Conservation (phyloP, 2,888 invertebrate species). For the Julus scandinavius region DNA sequence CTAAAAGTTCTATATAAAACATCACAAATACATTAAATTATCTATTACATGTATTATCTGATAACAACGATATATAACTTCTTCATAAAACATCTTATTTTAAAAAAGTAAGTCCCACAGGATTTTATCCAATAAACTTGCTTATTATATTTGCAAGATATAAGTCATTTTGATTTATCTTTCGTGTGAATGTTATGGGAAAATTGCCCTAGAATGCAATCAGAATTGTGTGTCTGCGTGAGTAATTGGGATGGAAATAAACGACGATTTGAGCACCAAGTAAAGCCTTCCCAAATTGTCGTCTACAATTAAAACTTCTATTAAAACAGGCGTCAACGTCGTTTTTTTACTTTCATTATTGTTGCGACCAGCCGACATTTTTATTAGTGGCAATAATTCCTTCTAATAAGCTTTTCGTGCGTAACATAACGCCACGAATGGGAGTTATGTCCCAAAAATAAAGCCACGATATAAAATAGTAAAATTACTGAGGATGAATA, state of each 20-base stretch:
- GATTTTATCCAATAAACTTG: too few relatives aligned
- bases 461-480: neutral
- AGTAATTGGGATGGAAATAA: conserved; percentile 23
- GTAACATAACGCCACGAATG: neutral
- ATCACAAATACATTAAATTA: too few relatives aligned
- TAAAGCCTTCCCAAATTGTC: conserved; percentile 33
- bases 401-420: conserved; percentile 33
- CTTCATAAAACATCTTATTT: too few relatives aligned
- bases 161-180: too few relatives aligned
- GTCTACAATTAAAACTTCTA: conserved; percentile 33
- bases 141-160: too few relatives aligned
- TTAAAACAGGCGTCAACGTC: conserved; percentile 33
- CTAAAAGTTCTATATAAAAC: too few relatives aligned
- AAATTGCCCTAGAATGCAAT: too few relatives aligned
- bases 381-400: conserved; percentile 12
- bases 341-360: conserved; percentile 10
- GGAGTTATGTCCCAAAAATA: neutral
- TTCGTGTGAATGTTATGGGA: too few relatives aligned
- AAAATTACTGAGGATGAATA: conserved; percentile 3
- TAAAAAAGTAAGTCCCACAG: too few relatives aligned
- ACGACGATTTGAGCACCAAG: neutral
- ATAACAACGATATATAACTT: too few relatives aligned
- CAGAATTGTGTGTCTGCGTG: neutral
- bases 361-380: neutral
- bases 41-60: too few relatives aligned